These are phyloP conservation scores for Sycophaga agraensis DNA, from an alignment of 1,140 invertebrate species.

Conservation along the genomic window DNA sequence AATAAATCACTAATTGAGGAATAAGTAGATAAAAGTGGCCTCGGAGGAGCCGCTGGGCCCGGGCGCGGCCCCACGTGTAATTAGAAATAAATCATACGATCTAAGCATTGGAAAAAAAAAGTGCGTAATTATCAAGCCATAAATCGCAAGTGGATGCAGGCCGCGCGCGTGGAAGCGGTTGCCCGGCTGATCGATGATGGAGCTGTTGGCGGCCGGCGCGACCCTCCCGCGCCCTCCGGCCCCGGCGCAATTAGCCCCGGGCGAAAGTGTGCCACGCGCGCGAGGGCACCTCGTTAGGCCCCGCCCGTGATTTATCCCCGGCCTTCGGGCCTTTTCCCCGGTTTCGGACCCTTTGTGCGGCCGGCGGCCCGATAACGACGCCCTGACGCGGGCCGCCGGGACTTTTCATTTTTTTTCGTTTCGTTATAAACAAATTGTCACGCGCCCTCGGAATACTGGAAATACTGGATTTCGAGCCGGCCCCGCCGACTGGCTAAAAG, in stretches of 20 bases:
- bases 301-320: constrained; percentile 1
- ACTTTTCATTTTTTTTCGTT: background rate
- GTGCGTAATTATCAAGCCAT: too few relatives aligned
- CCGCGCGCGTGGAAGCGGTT: too few relatives aligned
- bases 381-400: too few relatives aligned
- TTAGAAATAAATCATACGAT: too few relatives aligned
- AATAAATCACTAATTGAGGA: too few relatives aligned
- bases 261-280: background rate
- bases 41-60: too few relatives aligned
- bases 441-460: background rate
- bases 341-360: too few relatives aligned
- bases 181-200: constrained; percentile 22
- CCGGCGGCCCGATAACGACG: too few relatives aligned
- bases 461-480: constrained; percentile 14
- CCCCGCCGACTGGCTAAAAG: background rate
- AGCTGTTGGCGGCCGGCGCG: constrained; percentile 2
- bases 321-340: background rate
- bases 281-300: background rate
- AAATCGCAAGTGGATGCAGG: too few relatives aligned
- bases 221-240: background rate
- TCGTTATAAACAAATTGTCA: constrained; percentile 4
- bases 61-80: too few relatives aligned
- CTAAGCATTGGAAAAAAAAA: too few relatives aligned
- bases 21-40: too few relatives aligned
- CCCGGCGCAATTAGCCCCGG: background rate